phyloP scores from a whole-genome alignment of 2,888 invertebrate genomes.

The Callyntrura guangdongensis region DNA sequence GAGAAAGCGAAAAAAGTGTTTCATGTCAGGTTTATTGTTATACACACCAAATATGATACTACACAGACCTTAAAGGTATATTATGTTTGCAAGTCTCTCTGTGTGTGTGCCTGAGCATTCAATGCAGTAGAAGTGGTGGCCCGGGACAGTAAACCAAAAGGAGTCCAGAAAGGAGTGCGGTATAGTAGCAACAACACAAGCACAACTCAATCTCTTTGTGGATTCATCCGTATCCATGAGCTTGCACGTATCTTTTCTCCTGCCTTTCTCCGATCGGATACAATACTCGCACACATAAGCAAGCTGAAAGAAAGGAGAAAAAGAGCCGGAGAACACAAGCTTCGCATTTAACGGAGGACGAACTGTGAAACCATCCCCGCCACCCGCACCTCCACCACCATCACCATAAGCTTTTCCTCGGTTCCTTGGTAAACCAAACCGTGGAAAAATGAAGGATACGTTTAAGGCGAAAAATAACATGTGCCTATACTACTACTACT shows the following conservation, averaged over 20 bases:
- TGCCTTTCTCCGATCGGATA: constrained; percentile 35
- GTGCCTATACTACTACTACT: not conserved
- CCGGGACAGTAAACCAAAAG: constrained; percentile 56
- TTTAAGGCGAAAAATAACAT: not conserved
- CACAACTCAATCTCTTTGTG: constrained; percentile 75
- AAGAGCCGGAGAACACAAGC: not conserved
- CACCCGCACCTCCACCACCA: constrained; percentile 13
- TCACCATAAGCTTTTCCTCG: constrained; percentile 62
- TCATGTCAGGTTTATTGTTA: constrained; percentile 38
- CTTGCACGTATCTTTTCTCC: constrained; percentile 44
- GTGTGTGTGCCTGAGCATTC: not conserved
- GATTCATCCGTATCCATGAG: constrained; percentile 74
- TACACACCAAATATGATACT: not conserved
- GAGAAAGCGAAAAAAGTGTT: constrained; percentile 31
- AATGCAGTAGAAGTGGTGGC: constrained; percentile 18
- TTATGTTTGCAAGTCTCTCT: not conserved
- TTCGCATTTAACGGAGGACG: constrained; percentile 34
- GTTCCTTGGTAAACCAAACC: constrained; percentile 76
- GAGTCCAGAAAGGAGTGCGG: constrained; percentile 8
- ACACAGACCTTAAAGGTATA: not conserved
- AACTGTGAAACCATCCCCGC: constrained; percentile 31
- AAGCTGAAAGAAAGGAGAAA: constrained; percentile 14
- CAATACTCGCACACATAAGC: constrained; percentile 7
- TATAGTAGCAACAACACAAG: constrained; percentile 32
- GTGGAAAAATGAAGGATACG: constrained; percentile 63